phyloP scores from a whole-genome alignment of 2,797 vertebrate species.

The Sphenopsis melanotis region DNA sequence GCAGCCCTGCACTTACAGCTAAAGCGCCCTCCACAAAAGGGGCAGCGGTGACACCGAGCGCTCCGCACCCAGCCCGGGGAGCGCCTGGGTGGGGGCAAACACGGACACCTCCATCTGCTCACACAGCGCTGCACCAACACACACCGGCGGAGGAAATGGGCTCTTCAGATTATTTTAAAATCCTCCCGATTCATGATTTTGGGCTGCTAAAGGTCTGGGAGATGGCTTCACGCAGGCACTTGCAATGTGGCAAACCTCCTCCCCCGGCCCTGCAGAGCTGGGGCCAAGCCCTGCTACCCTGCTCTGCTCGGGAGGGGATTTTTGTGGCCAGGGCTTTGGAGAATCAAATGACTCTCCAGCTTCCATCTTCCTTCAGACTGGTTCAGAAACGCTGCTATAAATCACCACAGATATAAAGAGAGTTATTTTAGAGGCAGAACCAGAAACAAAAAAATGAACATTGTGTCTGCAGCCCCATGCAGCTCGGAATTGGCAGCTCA shows the following conservation, averaged over 20 bases:
- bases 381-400: not conserved
- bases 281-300: not conserved
- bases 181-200: not conserved
- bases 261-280: not conserved
- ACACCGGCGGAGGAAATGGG: not conserved
- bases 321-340: not conserved
- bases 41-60: not conserved
- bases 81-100: not conserved
- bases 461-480: not conserved
- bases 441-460: not conserved
- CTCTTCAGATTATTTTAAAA: not conserved
- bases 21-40: not conserved
- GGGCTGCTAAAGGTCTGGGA: not conserved
- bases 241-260: constrained; percentile 13
- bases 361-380: not conserved
- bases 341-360: not conserved
- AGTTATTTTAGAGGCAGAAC: constrained; percentile 23
- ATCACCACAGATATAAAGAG: not conserved
- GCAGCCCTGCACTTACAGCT: not conserved
- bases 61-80: fast-evolving
- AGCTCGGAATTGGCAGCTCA: not conserved
- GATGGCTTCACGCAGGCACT: not conserved
- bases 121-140: not conserved
- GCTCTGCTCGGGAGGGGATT: not conserved
- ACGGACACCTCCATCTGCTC: not conserved